Evolutionary conservation across 2,113 vertebrate genomes (phyloP).

Genomic region (Terrapene triunguis): DNA sequence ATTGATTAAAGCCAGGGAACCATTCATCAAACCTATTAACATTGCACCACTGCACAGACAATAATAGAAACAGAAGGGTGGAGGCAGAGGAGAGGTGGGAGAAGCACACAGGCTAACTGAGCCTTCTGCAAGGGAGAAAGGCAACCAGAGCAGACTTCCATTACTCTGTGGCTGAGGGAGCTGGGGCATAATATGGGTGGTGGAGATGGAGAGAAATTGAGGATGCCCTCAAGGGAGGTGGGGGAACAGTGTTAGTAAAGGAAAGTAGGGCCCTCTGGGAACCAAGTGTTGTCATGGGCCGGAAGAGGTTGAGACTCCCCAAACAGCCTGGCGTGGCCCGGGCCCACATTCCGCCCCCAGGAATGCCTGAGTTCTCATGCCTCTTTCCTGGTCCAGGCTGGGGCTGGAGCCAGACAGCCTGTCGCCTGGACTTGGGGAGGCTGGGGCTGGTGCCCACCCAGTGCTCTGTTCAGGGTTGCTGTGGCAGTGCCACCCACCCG

Average conservation of each 20-base stretch:
- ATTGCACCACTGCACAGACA: accelerated
- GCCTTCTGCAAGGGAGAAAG: not conserved
- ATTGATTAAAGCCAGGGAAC: not conserved
- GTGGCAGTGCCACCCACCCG: no score
- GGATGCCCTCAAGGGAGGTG: accelerated
- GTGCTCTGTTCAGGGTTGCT: no score
- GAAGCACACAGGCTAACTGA: not conserved
- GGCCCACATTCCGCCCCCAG: no score
- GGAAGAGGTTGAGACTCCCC: no score
- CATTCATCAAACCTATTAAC: not conserved
- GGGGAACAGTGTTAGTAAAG: accelerated
- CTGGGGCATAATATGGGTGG: not conserved
- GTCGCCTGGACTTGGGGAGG: no score
- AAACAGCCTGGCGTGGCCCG: no score
- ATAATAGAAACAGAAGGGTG: accelerated
- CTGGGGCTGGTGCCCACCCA: no score
- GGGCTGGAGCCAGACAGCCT: no score
- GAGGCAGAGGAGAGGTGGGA: not conserved
- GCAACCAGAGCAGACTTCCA: not conserved
- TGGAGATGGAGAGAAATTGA: not conserved
- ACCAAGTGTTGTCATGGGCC: not conserved
- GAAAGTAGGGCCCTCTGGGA: accelerated
- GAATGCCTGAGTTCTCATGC: no score
- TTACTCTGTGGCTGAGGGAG: not conserved
- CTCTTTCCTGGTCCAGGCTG: no score